These are phyloP conservation scores for Lamellibrachia luymesi DNA, from an alignment of 1,140 invertebrate species.

Conservation along the genomic window DNA sequence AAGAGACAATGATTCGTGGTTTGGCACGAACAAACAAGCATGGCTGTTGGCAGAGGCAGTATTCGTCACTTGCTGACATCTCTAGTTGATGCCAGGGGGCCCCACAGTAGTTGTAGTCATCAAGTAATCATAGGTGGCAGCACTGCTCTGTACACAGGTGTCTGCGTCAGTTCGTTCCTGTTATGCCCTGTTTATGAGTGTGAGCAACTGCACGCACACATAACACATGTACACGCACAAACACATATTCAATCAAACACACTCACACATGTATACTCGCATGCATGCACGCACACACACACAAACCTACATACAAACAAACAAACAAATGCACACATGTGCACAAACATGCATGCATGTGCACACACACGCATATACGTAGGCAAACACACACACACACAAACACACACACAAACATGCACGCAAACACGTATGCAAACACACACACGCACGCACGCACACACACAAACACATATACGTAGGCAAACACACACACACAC, in stretches of 20 bases:
- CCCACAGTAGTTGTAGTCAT: not conserved
- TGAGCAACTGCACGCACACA: not conserved
- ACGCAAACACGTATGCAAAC: too few relatives aligned
- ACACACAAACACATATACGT: too few relatives aligned
- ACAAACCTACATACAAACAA: not conserved
- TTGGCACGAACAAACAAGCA: not conserved
- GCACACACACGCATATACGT: not conserved
- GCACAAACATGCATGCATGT: not conserved
- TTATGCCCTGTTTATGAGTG: not conserved
- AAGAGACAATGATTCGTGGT: not conserved
- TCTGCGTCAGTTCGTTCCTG: not conserved
- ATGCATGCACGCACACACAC: not conserved
- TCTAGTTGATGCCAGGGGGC: not conserved
- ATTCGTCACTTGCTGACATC: not conserved
- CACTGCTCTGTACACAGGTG: not conserved
- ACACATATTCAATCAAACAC: not conserved
- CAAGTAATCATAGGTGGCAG: not conserved
- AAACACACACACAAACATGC: not conserved
- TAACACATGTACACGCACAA: not conserved
- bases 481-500: too few relatives aligned
- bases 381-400: not conserved
- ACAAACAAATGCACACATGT: conserved; percentile 9
- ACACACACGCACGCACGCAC: too few relatives aligned
- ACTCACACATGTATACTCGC: not conserved
- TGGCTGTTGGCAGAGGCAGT: not conserved